phyloP scores from a whole-genome alignment of 2,113 vertebrate species.

The Junco hyemalis region DNA sequence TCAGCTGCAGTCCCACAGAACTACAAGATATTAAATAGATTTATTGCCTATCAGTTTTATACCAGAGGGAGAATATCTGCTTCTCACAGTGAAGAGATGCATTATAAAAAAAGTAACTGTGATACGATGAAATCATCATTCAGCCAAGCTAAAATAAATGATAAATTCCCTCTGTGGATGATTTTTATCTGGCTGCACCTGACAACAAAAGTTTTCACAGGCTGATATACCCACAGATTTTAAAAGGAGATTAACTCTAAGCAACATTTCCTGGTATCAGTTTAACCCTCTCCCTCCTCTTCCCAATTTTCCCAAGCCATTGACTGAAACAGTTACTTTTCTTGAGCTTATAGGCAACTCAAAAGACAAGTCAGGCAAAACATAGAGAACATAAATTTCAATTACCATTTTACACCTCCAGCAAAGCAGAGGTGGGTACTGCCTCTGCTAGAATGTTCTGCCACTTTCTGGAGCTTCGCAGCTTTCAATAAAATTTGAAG shows the following conservation, averaged over 20 bases:
- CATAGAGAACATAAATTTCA: background rate
- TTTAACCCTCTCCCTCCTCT: background rate
- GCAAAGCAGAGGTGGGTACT: background rate
- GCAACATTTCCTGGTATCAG: background rate
- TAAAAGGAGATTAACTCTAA: background rate
- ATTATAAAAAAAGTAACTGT: constrained; percentile 56
- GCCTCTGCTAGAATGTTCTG: background rate
- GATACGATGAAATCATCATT: constrained; percentile 49
- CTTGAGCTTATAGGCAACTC: background rate
- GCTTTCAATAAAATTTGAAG: background rate
- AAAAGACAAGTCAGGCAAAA: background rate
- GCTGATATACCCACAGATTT: background rate
- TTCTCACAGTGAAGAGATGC: constrained; percentile 42
- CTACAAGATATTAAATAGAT: constrained; percentile 67
- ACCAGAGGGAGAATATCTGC: constrained; percentile 58
- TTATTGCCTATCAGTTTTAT: constrained; percentile 68
- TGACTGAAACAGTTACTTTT: background rate
- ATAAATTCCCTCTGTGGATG: constrained; percentile 47
- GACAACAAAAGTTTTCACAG: constrained; percentile 12
- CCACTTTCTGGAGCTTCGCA: background rate
- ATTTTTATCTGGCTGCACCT: constrained; percentile 47
- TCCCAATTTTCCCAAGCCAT: background rate
- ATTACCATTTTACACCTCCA: background rate
- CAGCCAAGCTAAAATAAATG: constrained; percentile 49
- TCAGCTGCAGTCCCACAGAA: constrained; percentile 53